Conservation (phyloP, 1,140 invertebrate species). For the Wasmannia auropunctata region DNA sequence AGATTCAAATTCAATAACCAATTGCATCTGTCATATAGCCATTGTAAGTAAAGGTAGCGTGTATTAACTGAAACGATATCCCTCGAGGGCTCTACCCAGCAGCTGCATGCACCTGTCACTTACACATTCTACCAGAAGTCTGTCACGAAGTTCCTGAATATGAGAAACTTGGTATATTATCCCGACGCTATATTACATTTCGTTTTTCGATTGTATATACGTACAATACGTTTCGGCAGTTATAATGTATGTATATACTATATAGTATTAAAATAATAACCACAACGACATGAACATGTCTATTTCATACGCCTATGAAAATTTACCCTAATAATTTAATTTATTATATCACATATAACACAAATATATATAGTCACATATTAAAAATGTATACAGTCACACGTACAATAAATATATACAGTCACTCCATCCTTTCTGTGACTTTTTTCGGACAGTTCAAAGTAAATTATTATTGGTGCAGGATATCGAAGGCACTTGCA, state of each 20-base stretch:
- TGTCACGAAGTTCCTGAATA: neutral
- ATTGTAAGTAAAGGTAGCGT: neutral
- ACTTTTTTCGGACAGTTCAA: slow-evolving; percentile 2
- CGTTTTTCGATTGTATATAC: neutral
- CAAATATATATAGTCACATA: neutral
- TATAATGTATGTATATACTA: no score
- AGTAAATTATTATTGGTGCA: neutral
- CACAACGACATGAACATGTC: neutral
- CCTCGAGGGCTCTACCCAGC: neutral
- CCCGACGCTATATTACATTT: neutral
- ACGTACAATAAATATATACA: neutral
- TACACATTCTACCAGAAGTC: neutral
- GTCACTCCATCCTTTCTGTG: neutral
- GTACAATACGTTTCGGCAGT: neutral
- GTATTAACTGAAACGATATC: neutral
- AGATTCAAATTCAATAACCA: slow-evolving; percentile 28
- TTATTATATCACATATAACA: no score
- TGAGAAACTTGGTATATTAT: slow-evolving; percentile 1
- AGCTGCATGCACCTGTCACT: slow-evolving; percentile 5
- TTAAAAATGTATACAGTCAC: no score
- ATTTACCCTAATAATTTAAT: neutral
- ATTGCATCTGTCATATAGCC: slow-evolving; percentile 21
- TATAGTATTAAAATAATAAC: neutral
- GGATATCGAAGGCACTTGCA: no score
- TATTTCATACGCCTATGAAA: neutral